Evolutionary conservation across 92 coral and sea anemone species (phyloP).

Genomic region (Palythoa caribaeorum): DNA sequence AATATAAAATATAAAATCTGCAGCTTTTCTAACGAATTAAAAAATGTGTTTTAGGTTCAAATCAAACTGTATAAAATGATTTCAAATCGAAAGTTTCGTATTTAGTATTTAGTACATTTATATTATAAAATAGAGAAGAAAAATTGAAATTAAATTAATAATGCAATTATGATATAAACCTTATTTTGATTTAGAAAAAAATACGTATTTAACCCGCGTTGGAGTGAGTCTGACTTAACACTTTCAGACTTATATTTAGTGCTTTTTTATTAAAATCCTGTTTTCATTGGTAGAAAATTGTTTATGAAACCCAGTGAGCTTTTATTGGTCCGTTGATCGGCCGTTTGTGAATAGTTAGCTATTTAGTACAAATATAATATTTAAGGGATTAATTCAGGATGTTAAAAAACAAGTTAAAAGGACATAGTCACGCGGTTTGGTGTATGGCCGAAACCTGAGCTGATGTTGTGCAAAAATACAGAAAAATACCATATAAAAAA

Average conservation of each 20-base stretch:
- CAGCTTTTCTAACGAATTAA: not conserved
- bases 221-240: not conserved
- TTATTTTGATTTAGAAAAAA: not conserved
- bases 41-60: not conserved
- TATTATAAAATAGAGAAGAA: not conserved
- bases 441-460: no score
- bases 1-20: not conserved
- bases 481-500: no score
- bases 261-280: not conserved
- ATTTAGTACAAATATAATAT: conserved; percentile 33
- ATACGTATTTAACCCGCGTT: conserved; percentile 18
- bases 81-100: not conserved
- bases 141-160: not conserved
- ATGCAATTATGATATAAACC: not conserved
- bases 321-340: conserved; percentile 42
- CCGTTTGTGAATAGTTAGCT: conserved; percentile 26
- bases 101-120: not conserved
- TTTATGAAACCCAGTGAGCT: not conserved
- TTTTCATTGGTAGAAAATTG: not conserved
- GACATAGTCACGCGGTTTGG: no score
- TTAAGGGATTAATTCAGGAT: conserved; percentile 22
- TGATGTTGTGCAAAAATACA: no score
- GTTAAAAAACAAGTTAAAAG: not conserved
- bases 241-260: not conserved
- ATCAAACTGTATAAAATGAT: not conserved